These are phyloP conservation scores for Zaprionus camerounensis DNA, from an alignment of 1,140 invertebrate genomes.

Conservation along the genomic window DNA sequence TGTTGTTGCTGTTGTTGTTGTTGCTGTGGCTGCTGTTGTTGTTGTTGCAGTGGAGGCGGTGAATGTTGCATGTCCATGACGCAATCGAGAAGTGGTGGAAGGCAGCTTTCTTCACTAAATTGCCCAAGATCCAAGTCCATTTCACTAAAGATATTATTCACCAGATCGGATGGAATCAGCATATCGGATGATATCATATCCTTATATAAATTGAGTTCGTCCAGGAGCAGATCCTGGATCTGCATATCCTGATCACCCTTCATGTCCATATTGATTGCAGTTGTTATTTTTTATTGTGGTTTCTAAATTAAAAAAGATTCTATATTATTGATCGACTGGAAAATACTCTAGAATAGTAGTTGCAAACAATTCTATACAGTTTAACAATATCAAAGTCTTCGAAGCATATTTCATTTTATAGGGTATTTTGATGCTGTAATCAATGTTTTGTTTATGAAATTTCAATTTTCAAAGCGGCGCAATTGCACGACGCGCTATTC, in stretches of 20 bases:
- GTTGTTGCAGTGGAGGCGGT: constrained; percentile 14
- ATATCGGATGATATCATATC: constrained; percentile 76
- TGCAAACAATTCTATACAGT: not conserved
- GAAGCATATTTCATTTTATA: not conserved
- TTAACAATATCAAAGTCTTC: not conserved
- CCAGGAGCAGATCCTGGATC: constrained; percentile 61
- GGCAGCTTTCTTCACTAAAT: constrained; percentile 44
- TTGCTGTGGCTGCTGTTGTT: constrained; percentile 15
- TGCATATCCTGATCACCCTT: constrained; percentile 42
- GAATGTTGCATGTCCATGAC: constrained; percentile 34
- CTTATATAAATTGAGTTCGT: constrained; percentile 75
- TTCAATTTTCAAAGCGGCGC: constrained; percentile 58
- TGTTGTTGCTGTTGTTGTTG: constrained; percentile 13
- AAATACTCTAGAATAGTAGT: constrained; percentile 5
- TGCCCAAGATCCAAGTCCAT: constrained; percentile 64
- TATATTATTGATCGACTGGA: constrained; percentile 2
- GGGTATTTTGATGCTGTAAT: constrained; percentile 40
- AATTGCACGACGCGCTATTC: constrained; percentile 44
- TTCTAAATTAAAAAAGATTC: constrained; percentile 18
- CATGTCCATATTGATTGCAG: constrained; percentile 6
- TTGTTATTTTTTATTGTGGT: constrained; percentile 5
- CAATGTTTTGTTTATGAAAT: constrained; percentile 65
- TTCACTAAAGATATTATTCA: constrained; percentile 71
- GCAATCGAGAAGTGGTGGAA: constrained; percentile 28
- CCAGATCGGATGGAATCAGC: constrained; percentile 71